Percentiles rank a stretch among this genome's conserved stretches.
Conservation (phyloP, 2,797 vertebrate genomes). For the Sarcoramphus papa region DNA sequence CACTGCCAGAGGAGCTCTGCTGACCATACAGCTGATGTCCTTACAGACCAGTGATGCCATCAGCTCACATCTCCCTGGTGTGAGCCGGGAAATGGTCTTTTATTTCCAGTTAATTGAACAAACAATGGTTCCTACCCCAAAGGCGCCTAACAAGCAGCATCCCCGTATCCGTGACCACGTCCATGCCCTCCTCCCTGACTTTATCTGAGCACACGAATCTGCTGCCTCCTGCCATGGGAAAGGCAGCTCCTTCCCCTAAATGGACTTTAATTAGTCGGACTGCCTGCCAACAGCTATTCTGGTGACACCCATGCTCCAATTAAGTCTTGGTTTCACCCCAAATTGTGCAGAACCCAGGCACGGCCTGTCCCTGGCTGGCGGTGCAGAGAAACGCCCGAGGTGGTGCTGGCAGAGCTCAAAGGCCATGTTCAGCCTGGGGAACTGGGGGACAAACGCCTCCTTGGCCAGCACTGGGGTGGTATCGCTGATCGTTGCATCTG, state of each 20-base stretch:
- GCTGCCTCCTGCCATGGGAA: neutral
- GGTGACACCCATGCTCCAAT: neutral
- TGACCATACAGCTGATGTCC: neutral
- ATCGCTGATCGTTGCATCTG: rapidly evolving
- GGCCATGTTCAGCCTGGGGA: neutral
- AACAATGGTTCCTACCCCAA: neutral
- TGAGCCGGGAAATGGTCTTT: neutral
- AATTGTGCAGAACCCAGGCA: neutral
- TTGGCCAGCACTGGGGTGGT: neutral
- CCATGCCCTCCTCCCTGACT: neutral
- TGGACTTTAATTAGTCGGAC: neutral
- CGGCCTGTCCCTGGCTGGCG: neutral
- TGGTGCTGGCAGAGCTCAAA: neutral
- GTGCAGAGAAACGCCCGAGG: neutral
- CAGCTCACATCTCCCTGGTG: neutral
- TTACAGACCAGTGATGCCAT: neutral
- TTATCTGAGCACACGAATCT: neutral
- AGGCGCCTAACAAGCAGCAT: rapidly evolving
- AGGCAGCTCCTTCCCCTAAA: neutral
- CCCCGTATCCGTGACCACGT: rapidly evolving
- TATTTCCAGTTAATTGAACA: neutral
- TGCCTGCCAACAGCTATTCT: neutral
- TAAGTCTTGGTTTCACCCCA: neutral
- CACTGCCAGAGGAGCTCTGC: neutral
- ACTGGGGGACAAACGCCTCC: neutral